Evolutionary conservation across 1,140 invertebrate species (phyloP).

Genomic region (Periplaneta americana): DNA sequence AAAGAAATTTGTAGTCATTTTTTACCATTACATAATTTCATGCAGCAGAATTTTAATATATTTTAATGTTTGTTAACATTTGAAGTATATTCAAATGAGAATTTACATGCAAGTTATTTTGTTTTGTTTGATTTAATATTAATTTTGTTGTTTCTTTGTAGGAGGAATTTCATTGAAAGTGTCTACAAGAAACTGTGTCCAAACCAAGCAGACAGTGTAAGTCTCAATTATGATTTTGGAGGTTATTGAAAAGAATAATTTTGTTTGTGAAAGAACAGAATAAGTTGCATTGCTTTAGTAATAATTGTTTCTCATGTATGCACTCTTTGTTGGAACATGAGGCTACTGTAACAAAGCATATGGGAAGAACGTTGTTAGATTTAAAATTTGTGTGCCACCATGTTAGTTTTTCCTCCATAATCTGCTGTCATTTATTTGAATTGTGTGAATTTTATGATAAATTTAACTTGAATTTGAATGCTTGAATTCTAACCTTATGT

Average conservation of each 20-base stretch:
- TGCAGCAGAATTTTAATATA: too few relatives aligned
- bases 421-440: neutral
- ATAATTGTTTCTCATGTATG: neutral
- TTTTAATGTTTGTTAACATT: too few relatives aligned
- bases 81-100: too few relatives aligned
- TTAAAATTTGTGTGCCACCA: neutral
- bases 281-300: neutral
- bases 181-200: constrained; percentile 57
- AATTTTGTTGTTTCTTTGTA: constrained; percentile 38
- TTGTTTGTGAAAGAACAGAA: neutral
- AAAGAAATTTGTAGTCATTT: too few relatives aligned
- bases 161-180: constrained; percentile 53
- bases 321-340: neutral
- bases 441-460: neutral
- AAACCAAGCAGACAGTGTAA: constrained; percentile 52
- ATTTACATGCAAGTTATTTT: too few relatives aligned
- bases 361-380: neutral
- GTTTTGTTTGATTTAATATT: neutral
- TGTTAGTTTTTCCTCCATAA: neutral
- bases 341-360: neutral
- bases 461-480: neutral
- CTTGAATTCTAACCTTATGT: neutral
- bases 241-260: constrained; percentile 1
- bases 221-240: constrained; percentile 27
- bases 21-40: too few relatives aligned